Evolutionary conservation across 2,113 vertebrate genomes (phyloP).

Genomic region (Paraplagusia blochii): DNA sequence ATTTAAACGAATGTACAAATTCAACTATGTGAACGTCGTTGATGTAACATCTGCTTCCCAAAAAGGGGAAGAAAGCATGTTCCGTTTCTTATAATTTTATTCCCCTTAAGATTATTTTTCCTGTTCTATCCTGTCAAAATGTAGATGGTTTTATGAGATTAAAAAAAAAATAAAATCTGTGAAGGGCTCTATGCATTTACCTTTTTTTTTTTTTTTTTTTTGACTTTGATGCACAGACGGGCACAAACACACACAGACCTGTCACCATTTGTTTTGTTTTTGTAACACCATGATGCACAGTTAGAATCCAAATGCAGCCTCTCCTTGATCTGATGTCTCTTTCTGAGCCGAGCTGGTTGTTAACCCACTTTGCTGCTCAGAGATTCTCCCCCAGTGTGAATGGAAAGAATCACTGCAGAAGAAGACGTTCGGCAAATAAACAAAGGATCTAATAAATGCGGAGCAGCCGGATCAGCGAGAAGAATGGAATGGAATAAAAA

Average conservation of each 20-base stretch:
- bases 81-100: too few relatives aligned
- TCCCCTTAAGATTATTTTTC: too few relatives aligned
- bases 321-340: constrained; percentile 28
- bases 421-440: constrained; percentile 24
- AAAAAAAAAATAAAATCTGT: too few relatives aligned
- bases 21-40: too few relatives aligned
- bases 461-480: too few relatives aligned
- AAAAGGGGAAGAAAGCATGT: too few relatives aligned
- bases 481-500: too few relatives aligned
- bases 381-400: constrained; percentile 4
- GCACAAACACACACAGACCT: constrained; percentile 1
- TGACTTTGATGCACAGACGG: constrained; percentile 23
- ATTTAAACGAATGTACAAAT: too few relatives aligned
- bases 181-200: constrained; percentile 14
- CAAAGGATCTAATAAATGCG: constrained; percentile 1
- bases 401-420: too few relatives aligned
- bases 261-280: constrained; percentile 32
- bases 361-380: constrained; percentile 30
- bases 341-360: constrained; percentile 26
- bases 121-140: too few relatives aligned
- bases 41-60: too few relatives aligned
- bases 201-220: constrained; percentile 6
- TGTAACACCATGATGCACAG: neutral
- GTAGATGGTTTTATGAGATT: too few relatives aligned
- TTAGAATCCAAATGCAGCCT: constrained; percentile 2